A percentile compares a stretch with the other conserved stretches of the same genome.
phyloP scores from a whole-genome alignment of 2,797 vertebrate species.

The Tinamus major region DNA sequence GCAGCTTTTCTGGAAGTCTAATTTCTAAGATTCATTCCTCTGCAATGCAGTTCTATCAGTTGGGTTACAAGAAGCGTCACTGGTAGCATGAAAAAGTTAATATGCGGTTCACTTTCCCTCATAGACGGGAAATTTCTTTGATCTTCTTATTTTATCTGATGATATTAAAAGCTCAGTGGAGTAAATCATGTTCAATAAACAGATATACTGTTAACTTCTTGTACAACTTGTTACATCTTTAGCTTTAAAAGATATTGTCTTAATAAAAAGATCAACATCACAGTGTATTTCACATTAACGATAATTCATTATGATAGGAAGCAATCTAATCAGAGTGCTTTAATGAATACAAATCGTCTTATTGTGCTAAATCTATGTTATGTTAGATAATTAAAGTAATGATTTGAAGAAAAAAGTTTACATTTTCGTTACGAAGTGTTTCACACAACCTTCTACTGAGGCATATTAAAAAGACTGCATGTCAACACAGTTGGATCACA shows the following conservation, averaged over 20 bases:
- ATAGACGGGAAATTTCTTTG: constrained; percentile 37
- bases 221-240: constrained; percentile 20
- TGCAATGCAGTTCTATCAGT: constrained; percentile 32
- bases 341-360: constrained; percentile 59
- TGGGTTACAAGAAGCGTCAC: background rate
- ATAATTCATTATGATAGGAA: constrained; percentile 59
- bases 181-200: constrained; percentile 66
- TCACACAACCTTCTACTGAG: background rate
- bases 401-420: constrained; percentile 61
- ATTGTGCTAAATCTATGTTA: constrained; percentile 56
- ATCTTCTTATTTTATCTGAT: constrained; percentile 36
- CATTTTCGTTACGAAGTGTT: constrained; percentile 14
- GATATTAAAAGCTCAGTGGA: constrained; percentile 45
- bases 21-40: constrained; percentile 27
- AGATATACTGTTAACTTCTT: constrained; percentile 41
- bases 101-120: constrained; percentile 20
- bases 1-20: constrained; percentile 33
- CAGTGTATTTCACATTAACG: constrained; percentile 49
- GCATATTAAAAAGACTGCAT: constrained; percentile 7
- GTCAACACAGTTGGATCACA: background rate
- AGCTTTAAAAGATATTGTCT: constrained; percentile 52
- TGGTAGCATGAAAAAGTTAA: constrained; percentile 27
- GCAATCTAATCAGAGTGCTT: constrained; percentile 51
- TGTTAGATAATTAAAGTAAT: constrained; percentile 63
- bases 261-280: constrained; percentile 67